These are phyloP conservation scores for Hydrochoerus hydrochaeris DNA, from an alignment of 2,113 vertebrate genomes.

Conservation along the genomic window DNA sequence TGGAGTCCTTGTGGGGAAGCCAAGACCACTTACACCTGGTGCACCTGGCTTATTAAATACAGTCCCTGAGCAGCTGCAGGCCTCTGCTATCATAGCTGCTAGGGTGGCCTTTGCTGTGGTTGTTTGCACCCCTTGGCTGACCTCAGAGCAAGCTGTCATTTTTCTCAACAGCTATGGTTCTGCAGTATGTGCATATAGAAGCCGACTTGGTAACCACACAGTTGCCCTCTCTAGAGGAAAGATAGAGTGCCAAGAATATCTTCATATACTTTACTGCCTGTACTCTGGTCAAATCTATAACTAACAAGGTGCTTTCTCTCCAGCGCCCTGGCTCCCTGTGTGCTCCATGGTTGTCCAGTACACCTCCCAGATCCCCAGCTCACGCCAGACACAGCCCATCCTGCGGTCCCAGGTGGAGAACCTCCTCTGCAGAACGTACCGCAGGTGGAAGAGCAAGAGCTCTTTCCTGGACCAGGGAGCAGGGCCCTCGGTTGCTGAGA, in stretches of 20 bases:
- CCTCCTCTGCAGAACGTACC: constrained; percentile 88
- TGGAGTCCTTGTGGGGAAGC: neutral
- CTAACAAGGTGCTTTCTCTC: neutral
- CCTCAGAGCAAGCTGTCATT: neutral
- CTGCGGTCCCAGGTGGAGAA: constrained; percentile 93
- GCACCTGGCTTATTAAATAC: neutral
- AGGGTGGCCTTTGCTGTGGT: neutral
- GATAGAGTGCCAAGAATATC: neutral
- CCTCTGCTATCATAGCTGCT: neutral
- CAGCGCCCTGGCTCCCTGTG: constrained; percentile 92
- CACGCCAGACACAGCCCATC: constrained; percentile 87
- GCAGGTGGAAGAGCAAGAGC: constrained; percentile 77
- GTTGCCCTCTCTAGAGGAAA: neutral
- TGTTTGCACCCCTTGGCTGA: neutral
- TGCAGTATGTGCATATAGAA: neutral
- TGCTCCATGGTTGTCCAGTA: constrained; percentile 90
- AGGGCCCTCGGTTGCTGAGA: constrained; percentile 83
- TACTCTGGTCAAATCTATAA: neutral
- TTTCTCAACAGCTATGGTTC: neutral
- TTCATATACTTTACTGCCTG: neutral
- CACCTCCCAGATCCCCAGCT: constrained; percentile 89
- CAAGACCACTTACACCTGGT: neutral
- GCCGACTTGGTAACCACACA: neutral
- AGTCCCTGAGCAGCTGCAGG: neutral
- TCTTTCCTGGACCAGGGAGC: neutral